A percentile compares a stretch with the other conserved stretches of the same genome.
These are phyloP conservation scores for Chaetodon trifascialis DNA, from an alignment of 2,113 vertebrate species.

Conservation along the genomic window DNA sequence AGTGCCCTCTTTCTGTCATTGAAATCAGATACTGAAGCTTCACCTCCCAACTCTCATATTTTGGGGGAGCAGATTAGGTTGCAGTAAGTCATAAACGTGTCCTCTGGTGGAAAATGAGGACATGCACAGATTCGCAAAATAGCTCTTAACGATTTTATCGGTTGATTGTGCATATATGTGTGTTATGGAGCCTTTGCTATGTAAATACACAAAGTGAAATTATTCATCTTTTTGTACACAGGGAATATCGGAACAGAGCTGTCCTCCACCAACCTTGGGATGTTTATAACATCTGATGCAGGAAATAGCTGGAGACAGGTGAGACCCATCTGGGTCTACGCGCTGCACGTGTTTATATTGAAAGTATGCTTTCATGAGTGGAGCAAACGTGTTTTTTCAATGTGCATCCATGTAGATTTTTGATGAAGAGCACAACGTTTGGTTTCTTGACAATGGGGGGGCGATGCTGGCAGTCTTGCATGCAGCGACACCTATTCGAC, in stretches of 20 bases:
- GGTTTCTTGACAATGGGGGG: conserved; percentile 97
- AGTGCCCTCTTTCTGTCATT: conserved; percentile 57
- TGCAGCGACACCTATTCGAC: conserved; percentile 88
- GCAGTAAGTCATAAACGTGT: conserved; percentile 39
- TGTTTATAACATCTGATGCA: conserved; percentile 95
- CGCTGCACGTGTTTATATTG: not conserved
- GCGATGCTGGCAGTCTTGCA: conserved; percentile 93
- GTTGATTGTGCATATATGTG: conserved; percentile 39
- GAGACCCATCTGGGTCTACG: conserved; percentile 45
- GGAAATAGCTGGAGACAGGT: conserved; percentile 98
- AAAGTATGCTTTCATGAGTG: conserved; percentile 2
- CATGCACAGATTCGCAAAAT: conserved; percentile 32
- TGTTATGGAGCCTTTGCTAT: conserved; percentile 53
- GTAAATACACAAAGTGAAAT: conserved; percentile 58
- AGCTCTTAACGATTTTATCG: conserved; percentile 32
- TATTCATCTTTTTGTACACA: conserved; percentile 74
- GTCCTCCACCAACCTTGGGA: conserved; percentile 89
- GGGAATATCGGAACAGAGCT: conserved; percentile 93
- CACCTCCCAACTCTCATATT: conserved; percentile 42
- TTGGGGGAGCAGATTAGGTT: conserved; percentile 40
- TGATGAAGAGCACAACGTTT: conserved; percentile 94
- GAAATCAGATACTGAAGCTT: conserved; percentile 55
- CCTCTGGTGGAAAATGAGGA: conserved; percentile 45
- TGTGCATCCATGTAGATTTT: conserved; percentile 88
- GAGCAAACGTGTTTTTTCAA: conserved; percentile 19